phyloP scores from a whole-genome alignment of 1,140 invertebrate species.

The Drosophila mojavensis region DNA sequence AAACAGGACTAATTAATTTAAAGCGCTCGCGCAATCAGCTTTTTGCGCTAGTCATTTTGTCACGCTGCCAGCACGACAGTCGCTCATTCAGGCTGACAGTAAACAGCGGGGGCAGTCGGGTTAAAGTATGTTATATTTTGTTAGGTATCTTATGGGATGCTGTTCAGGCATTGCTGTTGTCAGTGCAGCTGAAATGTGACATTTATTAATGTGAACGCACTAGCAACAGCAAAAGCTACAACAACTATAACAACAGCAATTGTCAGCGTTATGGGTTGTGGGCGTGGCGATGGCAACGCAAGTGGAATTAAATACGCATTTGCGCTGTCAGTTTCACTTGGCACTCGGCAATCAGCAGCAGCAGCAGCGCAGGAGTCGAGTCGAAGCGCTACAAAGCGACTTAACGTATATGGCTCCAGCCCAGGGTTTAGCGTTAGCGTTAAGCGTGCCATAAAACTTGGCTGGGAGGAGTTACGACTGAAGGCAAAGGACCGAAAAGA shows the following conservation, averaged over 20 bases:
- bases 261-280: conserved; percentile 14
- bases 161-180: conserved; percentile 22
- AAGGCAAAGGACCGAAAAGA: conserved; percentile 36
- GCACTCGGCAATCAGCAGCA: conserved; percentile 11
- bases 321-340: conserved; percentile 65
- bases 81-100: conserved; percentile 16
- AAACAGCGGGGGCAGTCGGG: conserved; percentile 21
- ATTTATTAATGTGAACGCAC: conserved; percentile 78
- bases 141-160: conserved; percentile 7
- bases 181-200: conserved; percentile 65
- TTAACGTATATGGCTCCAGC: conserved; percentile 28
- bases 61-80: not conserved
- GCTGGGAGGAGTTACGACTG: conserved; percentile 21
- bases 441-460: conserved; percentile 66
- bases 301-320: conserved; percentile 79
- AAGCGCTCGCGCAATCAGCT: conserved; percentile 62
- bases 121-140: conserved; percentile 4
- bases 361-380: conserved; percentile 2
- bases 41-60: conserved; percentile 40
- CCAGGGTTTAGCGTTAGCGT: conserved; percentile 31
- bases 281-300: conserved; percentile 56
- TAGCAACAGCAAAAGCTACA: conserved; percentile 38
- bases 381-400: conserved; percentile 34
- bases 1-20: conserved; percentile 76
- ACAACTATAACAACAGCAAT: conserved; percentile 8